These are phyloP conservation scores for Poecilia velifera DNA, from an alignment of 2,797 vertebrate species.

Conservation along the genomic window DNA sequence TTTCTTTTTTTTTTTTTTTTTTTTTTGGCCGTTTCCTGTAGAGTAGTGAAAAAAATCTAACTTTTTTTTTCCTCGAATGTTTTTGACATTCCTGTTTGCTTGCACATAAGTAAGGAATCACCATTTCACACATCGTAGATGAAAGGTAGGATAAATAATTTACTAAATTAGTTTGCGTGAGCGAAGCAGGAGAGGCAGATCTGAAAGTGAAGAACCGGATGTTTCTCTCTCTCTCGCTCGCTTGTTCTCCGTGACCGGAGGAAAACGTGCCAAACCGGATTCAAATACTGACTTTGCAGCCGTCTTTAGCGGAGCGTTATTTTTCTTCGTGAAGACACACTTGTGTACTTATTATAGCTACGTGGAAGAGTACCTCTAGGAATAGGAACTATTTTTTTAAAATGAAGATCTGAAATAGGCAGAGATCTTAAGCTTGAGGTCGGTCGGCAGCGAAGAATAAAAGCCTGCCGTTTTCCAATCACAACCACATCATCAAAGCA, in stretches of 20 bases:
- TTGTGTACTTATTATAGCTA: slow-evolving; percentile 71
- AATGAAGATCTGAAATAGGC: slow-evolving; percentile 50
- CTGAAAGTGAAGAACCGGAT: slow-evolving; percentile 5
- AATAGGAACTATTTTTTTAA: slow-evolving; percentile 80
- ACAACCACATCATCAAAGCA: slow-evolving; percentile 25
- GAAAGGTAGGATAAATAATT: slow-evolving; percentile 16
- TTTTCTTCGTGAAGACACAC: slow-evolving; percentile 62
- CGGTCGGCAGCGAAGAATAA: slow-evolving; percentile 31
- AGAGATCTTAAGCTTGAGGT: slow-evolving; percentile 36
- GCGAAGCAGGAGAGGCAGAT: slow-evolving; percentile 14
- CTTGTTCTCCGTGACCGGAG: slow-evolving; percentile 28
- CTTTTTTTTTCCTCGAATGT: slow-evolving; percentile 1
- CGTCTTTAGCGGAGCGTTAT: slow-evolving; percentile 56
- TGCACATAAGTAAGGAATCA: slow-evolving; percentile 29
- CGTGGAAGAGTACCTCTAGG: slow-evolving; percentile 64
- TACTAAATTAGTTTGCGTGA: slow-evolving; percentile 24
- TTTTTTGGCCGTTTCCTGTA: slow-evolving; percentile 4
- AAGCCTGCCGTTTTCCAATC: slow-evolving; percentile 66
- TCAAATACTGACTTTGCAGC: slow-evolving; percentile 45
- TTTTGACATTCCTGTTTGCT: slow-evolving; percentile 55
- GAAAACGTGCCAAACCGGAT: slow-evolving; percentile 74
- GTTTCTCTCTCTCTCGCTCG: slow-evolving; percentile 31
- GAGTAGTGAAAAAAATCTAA: slow-evolving; percentile 23
- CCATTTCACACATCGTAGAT: slow-evolving; percentile 30
- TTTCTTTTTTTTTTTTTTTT: not conserved